Evolutionary conservation across 1,140 invertebrate species (phyloP).

Genomic region (Drosophila punjabiensis): DNA sequence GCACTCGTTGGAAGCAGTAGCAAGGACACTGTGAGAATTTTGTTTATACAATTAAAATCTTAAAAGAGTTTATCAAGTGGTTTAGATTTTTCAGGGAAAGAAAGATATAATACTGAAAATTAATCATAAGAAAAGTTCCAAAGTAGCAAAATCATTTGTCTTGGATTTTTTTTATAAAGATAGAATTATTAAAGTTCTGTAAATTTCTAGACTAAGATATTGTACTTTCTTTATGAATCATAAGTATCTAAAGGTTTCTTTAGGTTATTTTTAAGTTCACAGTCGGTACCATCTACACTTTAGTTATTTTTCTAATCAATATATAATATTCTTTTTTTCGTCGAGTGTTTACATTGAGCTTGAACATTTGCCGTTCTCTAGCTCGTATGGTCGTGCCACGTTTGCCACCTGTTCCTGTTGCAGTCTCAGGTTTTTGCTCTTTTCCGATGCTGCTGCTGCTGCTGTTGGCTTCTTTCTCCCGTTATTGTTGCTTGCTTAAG

Average conservation of each 20-base stretch:
- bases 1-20: conserved; percentile 17
- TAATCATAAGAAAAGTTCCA: not conserved
- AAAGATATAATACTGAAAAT: no score
- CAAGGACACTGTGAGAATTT: conserved; percentile 7
- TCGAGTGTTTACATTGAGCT: conserved; percentile 30
- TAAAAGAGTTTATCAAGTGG: no score
- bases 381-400: conserved; percentile 69
- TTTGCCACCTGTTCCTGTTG: conserved; percentile 77
- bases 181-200: no score
- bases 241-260: not conserved
- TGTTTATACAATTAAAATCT: no score
- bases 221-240: not conserved
- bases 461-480: conserved; percentile 68
- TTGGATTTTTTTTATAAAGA: no score
- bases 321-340: conserved; percentile 6
- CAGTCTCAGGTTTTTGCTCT: conserved; percentile 33
- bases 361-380: conserved; percentile 64
- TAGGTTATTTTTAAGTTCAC: not conserved
- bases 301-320: not conserved
- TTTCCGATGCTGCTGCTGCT: conserved; percentile 24
- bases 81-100: no score
- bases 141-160: not conserved
- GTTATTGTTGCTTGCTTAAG: conserved; percentile 76
- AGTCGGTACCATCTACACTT: not conserved
- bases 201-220: not conserved